Conservation (phyloP, 2,888 invertebrate genomes). For the Lucinisca nassula region DNA sequence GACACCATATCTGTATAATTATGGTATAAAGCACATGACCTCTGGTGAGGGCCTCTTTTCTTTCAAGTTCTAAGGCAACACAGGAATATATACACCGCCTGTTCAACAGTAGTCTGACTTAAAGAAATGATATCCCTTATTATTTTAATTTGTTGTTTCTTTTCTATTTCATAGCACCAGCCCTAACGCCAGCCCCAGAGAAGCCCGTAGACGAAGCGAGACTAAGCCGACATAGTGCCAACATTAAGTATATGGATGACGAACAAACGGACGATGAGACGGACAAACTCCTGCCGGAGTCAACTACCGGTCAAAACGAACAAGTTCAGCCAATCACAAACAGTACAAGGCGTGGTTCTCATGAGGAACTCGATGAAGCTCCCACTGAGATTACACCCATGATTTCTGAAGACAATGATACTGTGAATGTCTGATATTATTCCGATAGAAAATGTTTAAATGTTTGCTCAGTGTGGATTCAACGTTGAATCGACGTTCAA, state of each 20-base stretch:
- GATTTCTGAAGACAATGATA: slow-evolving; percentile 40
- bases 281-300: slow-evolving; percentile 39
- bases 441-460: too few species aligned
- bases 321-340: not conserved
- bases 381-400: slow-evolving; percentile 52
- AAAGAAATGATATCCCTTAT: too few species aligned
- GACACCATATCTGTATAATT: too few species aligned
- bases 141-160: too few species aligned
- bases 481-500: too few species aligned
- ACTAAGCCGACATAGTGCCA: slow-evolving; percentile 51
- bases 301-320: not conserved
- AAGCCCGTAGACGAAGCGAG: slow-evolving; percentile 70
- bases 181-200: not conserved
- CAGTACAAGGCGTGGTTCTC: not conserved
- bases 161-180: too few species aligned
- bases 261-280: slow-evolving; percentile 77
- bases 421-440: slow-evolving; percentile 22
- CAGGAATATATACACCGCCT: too few species aligned
- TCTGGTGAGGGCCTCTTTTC: too few species aligned
- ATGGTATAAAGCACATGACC: too few species aligned
- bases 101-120: too few species aligned
- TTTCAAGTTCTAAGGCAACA: too few species aligned
- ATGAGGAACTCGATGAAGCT: not conserved
- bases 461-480: too few species aligned
- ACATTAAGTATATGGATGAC: slow-evolving; percentile 59